phyloP scores from a whole-genome alignment of 1,140 invertebrate genomes.

The Solenopsis invicta region DNA sequence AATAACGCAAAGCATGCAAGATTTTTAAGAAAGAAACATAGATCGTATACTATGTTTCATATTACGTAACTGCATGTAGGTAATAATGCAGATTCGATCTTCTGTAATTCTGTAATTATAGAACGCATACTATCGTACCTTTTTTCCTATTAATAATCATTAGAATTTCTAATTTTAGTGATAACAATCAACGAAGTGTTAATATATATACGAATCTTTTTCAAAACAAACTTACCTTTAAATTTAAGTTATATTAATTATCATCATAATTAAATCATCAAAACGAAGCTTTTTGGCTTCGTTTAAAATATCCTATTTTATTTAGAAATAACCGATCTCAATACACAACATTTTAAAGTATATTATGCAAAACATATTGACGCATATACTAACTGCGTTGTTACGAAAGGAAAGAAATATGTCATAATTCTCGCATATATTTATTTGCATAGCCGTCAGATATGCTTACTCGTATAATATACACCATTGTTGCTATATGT shows the following conservation, averaged over 20 bases:
- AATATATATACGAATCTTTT: background rate
- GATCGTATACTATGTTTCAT: background rate
- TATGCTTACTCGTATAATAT: conserved; percentile 41
- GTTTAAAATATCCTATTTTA: conserved; percentile 80
- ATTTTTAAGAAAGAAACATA: background rate
- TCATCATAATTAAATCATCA: background rate
- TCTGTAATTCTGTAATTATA: background rate
- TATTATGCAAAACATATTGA: conserved; percentile 66
- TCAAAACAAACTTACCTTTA: conserved; percentile 14
- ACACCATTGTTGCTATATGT: background rate
- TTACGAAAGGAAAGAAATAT: background rate
- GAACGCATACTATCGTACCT: background rate
- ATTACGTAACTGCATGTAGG: background rate
- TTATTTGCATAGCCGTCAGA: conserved; percentile 18
- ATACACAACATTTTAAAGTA: conserved; percentile 77
- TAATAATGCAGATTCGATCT: background rate
- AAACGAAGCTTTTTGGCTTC: background rate
- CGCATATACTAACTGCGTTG: background rate
- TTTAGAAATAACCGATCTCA: conserved; percentile 78
- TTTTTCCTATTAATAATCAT: conserved; percentile 14
- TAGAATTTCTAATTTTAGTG: background rate
- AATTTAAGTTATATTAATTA: background rate
- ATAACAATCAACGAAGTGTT: background rate
- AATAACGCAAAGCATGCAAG: background rate
- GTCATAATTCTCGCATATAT: background rate